Evolutionary conservation across 2,113 vertebrate species (phyloP).

Genomic region (Colossoma macropomum): DNA sequence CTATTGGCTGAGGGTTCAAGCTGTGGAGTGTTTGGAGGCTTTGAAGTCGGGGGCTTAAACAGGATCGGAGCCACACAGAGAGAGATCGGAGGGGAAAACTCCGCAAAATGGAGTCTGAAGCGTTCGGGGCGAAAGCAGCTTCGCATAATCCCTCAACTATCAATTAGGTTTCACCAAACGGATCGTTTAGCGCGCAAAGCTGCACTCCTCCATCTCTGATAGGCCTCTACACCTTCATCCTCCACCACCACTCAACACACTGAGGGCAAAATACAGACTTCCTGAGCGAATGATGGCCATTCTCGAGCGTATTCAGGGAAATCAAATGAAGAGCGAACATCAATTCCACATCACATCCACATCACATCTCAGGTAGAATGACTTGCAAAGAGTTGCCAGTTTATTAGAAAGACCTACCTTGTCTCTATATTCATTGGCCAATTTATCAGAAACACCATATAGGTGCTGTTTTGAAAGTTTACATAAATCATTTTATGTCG

Average conservation of each 20-base stretch:
- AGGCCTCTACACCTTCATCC: slow-evolving; percentile 21
- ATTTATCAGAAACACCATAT: too few species aligned
- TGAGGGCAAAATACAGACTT: not conserved
- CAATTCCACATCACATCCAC: not conserved
- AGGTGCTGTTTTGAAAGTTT: too few species aligned
- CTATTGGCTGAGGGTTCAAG: slow-evolving; percentile 48
- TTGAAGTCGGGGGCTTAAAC: slow-evolving; percentile 53
- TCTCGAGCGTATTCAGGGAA: not conserved
- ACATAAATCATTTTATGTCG: too few species aligned
- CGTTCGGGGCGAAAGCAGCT: slow-evolving; percentile 37
- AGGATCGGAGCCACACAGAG: slow-evolving; percentile 48
- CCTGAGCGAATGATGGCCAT: not conserved
- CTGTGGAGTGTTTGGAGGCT: slow-evolving; percentile 40
- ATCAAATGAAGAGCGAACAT: not conserved
- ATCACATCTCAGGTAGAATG: too few species aligned
- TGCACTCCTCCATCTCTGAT: slow-evolving; percentile 14
- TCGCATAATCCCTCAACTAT: slow-evolving; percentile 45
- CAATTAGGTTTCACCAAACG: slow-evolving; percentile 40
- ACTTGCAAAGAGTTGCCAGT: not conserved
- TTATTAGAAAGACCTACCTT: too few species aligned
- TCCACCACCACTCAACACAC: slow-evolving; percentile 2
- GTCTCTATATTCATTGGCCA: too few species aligned
- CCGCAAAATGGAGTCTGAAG: slow-evolving; percentile 43
- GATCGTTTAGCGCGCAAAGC: slow-evolving; percentile 28
- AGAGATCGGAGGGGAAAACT: slow-evolving; percentile 12